These are phyloP conservation scores for Resseliella maxima DNA, from an alignment of 2,888 invertebrate genomes.

Conservation along the genomic window DNA sequence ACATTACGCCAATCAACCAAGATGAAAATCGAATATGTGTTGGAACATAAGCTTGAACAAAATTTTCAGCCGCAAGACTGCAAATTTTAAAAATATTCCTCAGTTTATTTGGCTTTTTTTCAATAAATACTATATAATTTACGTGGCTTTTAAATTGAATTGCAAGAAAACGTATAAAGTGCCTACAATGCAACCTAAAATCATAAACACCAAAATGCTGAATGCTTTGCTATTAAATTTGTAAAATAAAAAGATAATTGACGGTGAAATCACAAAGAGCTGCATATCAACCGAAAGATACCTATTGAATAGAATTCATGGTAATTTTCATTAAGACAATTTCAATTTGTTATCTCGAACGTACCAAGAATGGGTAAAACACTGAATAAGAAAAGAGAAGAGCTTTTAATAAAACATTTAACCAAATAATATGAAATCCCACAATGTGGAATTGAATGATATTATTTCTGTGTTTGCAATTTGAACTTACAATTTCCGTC, in stretches of 20 bases:
- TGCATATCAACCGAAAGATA: conserved; percentile 73
- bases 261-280: conserved; percentile 70
- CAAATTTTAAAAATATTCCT: background rate
- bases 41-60: conserved; percentile 65
- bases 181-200: background rate
- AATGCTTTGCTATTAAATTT: background rate
- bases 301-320: conserved; percentile 69
- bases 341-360: too few species aligned
- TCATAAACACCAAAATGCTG: background rate
- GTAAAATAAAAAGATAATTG: conserved; percentile 69
- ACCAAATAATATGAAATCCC: background rate
- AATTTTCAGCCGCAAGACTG: conserved; percentile 56
- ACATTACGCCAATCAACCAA: conserved; percentile 66
- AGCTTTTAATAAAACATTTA: too few species aligned
- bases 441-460: too few species aligned
- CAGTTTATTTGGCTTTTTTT: background rate
- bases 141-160: background rate
- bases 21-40: conserved; percentile 66
- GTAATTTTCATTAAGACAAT: too few species aligned
- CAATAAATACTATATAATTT: background rate
- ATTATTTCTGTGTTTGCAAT: too few species aligned
- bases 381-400: conserved; percentile 61
- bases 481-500: conserved; percentile 60
- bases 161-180: background rate
- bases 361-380: conserved; percentile 65